phyloP scores from a whole-genome alignment of 1,140 invertebrate genomes.

The Myzus persicae region DNA sequence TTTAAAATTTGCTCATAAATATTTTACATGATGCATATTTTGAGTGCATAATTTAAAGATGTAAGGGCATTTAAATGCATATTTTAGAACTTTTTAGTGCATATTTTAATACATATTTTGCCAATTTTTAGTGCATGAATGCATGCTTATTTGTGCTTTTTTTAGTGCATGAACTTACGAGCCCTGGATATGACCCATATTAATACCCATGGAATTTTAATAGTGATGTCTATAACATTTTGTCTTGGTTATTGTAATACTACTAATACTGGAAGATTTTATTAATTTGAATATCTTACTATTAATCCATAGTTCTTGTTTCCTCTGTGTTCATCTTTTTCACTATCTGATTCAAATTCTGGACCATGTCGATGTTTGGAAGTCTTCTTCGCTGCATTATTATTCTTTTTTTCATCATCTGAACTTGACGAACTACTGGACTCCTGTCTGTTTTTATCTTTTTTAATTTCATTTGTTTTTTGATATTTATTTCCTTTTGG shows the following conservation, averaged over 20 bases:
- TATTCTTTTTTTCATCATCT: conserved; percentile 6
- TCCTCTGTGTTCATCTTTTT: neutral
- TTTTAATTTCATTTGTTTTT: conserved; percentile 11
- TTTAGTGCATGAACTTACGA: too few species aligned
- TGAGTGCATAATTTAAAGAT: too few species aligned
- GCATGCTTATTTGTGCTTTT: too few species aligned
- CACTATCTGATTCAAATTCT: neutral
- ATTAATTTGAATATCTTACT: neutral
- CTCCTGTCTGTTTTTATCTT: neutral
- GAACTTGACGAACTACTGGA: neutral
- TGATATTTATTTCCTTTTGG: neutral
- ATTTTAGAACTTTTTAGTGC: too few species aligned
- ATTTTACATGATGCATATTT: too few species aligned
- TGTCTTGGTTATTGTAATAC: neutral
- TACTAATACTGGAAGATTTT: neutral
- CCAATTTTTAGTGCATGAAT: too few species aligned
- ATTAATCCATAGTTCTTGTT: conserved; percentile 31
- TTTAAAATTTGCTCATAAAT: too few species aligned
- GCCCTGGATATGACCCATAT: too few species aligned
- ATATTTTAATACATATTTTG: too few species aligned
- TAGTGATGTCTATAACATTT: neutral
- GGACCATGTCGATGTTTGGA: neutral
- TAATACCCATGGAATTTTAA: too few species aligned
- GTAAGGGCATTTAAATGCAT: too few species aligned
- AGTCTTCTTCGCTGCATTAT: neutral